A percentile compares a stretch with the other conserved stretches of the same genome.
phyloP scores from a whole-genome alignment of 2,113 vertebrate species.

The Myrmophylax atrothorax region DNA sequence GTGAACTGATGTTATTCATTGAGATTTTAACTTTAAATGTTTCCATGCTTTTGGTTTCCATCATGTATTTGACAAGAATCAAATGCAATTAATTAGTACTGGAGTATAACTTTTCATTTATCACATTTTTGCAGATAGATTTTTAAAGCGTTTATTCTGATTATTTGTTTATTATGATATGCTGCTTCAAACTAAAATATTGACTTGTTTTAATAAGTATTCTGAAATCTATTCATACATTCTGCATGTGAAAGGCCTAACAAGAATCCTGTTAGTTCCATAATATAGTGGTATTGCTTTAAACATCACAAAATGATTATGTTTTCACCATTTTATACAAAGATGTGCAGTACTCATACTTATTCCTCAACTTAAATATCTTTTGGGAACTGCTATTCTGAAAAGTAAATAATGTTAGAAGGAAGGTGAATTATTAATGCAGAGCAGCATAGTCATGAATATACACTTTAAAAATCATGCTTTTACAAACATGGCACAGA shows the following conservation, averaged over 20 bases:
- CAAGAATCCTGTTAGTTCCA: not conserved
- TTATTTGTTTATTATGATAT: not conserved
- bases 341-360: not conserved
- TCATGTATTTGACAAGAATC: not conserved
- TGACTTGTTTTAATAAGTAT: not conserved
- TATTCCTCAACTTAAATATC: not conserved
- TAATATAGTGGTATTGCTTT: constrained; percentile 12
- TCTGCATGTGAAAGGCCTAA: not conserved
- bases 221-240: not conserved
- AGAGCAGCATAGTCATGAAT: not conserved
- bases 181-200: not conserved
- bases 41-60: not conserved
- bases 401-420: constrained; percentile 40
- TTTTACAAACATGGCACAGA: constrained; percentile 63
- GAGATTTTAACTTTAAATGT: not conserved
- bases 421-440: constrained; percentile 65
- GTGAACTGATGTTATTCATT: not conserved
- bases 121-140: not conserved
- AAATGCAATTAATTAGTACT: not conserved
- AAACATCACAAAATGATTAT: not conserved
- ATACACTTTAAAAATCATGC: constrained; percentile 59
- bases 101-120: not conserved
- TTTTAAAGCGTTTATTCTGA: not conserved
- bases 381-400: constrained; percentile 13
- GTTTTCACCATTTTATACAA: not conserved